A percentile compares a stretch with the other conserved stretches of the same genome.
Evolutionary conservation across 2,888 invertebrate species (phyloP).

Genomic region (Laspeyria flexula): DNA sequence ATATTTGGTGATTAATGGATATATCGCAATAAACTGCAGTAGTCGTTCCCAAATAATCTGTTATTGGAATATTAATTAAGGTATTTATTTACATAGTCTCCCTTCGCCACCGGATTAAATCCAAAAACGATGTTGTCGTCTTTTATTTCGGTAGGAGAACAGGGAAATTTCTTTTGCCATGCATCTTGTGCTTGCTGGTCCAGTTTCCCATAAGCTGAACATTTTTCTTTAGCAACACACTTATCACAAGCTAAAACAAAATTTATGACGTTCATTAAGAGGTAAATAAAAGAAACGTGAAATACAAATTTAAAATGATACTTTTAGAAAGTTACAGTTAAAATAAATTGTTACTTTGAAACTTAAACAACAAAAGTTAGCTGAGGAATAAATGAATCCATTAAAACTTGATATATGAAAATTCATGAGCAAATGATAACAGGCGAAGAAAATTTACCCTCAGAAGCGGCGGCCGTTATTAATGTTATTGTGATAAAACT

Average conservation of each 20-base stretch:
- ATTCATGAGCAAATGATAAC: slow-evolving; percentile 9
- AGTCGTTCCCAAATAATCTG: slow-evolving; percentile 7
- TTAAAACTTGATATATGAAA: slow-evolving; percentile 9
- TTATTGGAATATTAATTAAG: not conserved
- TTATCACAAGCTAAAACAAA: slow-evolving; percentile 62
- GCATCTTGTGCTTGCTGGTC: slow-evolving; percentile 54
- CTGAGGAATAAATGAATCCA: slow-evolving; percentile 4
- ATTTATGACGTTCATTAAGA: not conserved
- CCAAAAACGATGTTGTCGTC: slow-evolving; percentile 39
- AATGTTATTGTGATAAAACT: slow-evolving; percentile 22
- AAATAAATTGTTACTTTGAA: slow-evolving; percentile 5
- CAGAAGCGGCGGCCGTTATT: slow-evolving; percentile 5
- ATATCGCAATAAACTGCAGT: slow-evolving; percentile 14
- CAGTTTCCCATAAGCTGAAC: slow-evolving; percentile 54
- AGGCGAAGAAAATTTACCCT: slow-evolving; percentile 31
- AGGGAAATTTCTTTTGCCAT: slow-evolving; percentile 59
- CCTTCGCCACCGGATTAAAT: slow-evolving; percentile 52
- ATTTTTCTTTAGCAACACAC: slow-evolving; percentile 60
- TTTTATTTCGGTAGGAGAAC: slow-evolving; percentile 40
- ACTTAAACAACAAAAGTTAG: slow-evolving; percentile 7
- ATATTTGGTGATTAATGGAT: slow-evolving; percentile 31
- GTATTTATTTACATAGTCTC: slow-evolving; percentile 59
- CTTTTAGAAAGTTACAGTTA: not conserved
- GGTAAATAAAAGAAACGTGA: not conserved
- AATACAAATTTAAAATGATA: not conserved